A percentile compares a stretch with the other conserved stretches of the same genome.
Conservation (phyloP, 2,113 vertebrate species). For the Mirounga angustirostris region DNA sequence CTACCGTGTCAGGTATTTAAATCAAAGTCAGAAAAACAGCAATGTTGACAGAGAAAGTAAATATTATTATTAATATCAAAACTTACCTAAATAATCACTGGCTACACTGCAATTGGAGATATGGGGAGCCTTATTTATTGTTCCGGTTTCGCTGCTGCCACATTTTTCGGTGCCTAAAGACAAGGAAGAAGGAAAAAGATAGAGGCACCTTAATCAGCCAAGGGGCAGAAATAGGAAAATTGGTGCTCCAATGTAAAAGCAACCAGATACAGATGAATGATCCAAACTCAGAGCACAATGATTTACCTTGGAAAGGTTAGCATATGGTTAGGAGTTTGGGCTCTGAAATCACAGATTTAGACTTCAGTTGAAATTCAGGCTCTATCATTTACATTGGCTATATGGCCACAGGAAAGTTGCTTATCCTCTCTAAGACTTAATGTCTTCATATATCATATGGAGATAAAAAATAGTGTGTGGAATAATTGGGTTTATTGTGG, state of each 20-base stretch:
- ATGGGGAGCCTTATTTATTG: slow-evolving; percentile 50
- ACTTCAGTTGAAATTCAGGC: not conserved
- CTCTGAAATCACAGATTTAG: not conserved
- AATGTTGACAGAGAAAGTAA: not conserved
- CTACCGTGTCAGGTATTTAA: not conserved
- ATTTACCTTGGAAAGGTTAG: not conserved
- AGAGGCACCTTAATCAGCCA: not conserved
- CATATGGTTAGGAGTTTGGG: not conserved
- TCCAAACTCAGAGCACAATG: not conserved
- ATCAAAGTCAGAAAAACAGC: not conserved
- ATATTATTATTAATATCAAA: slow-evolving; percentile 36
- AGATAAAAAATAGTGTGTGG: slow-evolving; percentile 4
- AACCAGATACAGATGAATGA: not conserved
- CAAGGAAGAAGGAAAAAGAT: slow-evolving; percentile 22
- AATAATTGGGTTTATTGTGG: not conserved
- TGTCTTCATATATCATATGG: not conserved
- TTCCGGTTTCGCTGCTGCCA: slow-evolving; percentile 74
- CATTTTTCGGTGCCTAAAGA: slow-evolving; percentile 65
- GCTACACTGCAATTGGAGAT: slow-evolving; percentile 93
- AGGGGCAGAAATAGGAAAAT: not conserved
- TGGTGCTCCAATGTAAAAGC: not conserved
- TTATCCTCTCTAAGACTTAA: not conserved
- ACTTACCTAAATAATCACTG: slow-evolving; percentile 87
- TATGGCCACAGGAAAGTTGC: not conserved
- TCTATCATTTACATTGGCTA: not conserved